Evolutionary conservation across 2,888 invertebrate genomes (phyloP), one percentile per base, ranked within the genome.

Genomic region (Plebejus melissa): DNA sequence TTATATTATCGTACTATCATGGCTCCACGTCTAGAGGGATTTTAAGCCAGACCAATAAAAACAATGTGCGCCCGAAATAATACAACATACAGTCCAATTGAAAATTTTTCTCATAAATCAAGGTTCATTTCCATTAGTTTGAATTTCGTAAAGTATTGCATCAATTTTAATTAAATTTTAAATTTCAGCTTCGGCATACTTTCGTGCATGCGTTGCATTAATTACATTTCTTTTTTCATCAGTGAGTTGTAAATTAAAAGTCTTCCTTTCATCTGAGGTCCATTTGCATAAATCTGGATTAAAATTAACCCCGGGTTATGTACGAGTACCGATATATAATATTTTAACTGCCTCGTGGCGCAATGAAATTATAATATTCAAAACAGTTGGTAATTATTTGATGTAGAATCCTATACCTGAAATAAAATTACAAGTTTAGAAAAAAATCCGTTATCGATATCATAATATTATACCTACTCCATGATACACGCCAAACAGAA

Each of bases 131-230:
- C 32, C 32, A 65, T 65, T 32, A 32, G 65, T 65, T 65, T 65
- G 65, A 0, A 32, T 65, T 65, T 65, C 32, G 13, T 60, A 32
- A 65, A 65, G 65, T 13, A 65, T 32, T 32, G 65, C 65, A 13
- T 65, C 65, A 13, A 32, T 65, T 65, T 65, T 65, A 32, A 65
- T 65, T 65, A 32, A 65, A 65, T 65, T n/a, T 60, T 22, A 9
- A 60, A 60, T 32, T 3, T 65, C 32, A 32, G 65, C 32, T 65
- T 13, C 32, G 32, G 65, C 65, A 65, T 65, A 65, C 22, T 65
- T 65, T 65, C 32, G 5, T 65, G 28, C 65, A 65, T 65, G 50
- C 4, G 4, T 65, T 28, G 32, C 28, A 65, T 1, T 4, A 7
- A 58, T 7, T 58, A 22, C 7, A 22, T 58, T 58, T 22, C 22